Conservation (phyloP, 2,888 invertebrate genomes). For the Isotomurus palustris region DNA sequence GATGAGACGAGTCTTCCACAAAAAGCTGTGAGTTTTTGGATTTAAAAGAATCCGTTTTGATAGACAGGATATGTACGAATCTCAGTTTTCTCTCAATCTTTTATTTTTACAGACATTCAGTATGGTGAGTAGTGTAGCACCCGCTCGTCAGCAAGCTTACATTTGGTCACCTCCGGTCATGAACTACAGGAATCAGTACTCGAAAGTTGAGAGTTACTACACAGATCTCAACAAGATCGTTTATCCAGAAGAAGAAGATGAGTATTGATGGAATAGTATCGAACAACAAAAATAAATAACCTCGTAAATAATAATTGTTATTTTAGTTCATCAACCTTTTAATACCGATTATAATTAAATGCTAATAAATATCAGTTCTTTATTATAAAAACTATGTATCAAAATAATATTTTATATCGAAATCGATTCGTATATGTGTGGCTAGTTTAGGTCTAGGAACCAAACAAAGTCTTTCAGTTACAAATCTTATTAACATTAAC, state of each 20-base stretch:
- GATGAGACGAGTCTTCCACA: conserved; percentile 12
- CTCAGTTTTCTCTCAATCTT: too few relatives aligned
- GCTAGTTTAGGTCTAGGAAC: too few relatives aligned
- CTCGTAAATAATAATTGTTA: neutral
- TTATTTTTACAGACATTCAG: neutral
- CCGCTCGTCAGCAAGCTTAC: neutral
- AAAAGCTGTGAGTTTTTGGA: conserved; percentile 17
- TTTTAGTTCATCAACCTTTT: too few relatives aligned
- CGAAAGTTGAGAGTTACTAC: neutral
- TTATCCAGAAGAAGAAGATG: neutral
- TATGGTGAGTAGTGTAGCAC: neutral
- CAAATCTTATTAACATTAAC: too few relatives aligned
- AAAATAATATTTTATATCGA: too few relatives aligned
- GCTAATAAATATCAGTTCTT: too few relatives aligned
- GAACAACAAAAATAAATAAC: neutral
- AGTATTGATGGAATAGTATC: neutral
- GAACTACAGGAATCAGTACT: neutral
- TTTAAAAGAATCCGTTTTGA: too few relatives aligned
- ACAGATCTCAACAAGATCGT: neutral
- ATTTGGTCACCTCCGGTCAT: neutral
- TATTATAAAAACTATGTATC: too few relatives aligned
- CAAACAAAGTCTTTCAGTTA: too few relatives aligned
- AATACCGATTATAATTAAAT: too few relatives aligned
- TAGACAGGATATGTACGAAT: too few relatives aligned
- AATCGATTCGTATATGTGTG: too few relatives aligned